A percentile compares a stretch with the other conserved stretches of the same genome.
Evolutionary conservation across 2,113 vertebrate species (phyloP).

Genomic region (Corvus cornix): DNA sequence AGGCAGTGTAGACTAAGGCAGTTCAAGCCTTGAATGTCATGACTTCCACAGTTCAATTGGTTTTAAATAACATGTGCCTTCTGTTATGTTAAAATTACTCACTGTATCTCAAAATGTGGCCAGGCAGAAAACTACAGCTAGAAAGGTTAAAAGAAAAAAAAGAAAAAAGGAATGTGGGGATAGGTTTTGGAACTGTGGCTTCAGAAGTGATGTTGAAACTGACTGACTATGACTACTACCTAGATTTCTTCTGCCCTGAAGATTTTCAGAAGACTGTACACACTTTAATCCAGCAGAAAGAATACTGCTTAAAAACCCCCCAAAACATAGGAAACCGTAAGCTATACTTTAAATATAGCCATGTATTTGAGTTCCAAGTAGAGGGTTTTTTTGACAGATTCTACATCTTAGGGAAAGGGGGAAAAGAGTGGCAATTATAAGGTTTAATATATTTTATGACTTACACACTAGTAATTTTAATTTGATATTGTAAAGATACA

Average conservation of each 20-base stretch:
- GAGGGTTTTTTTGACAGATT: neutral
- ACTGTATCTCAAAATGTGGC: neutral
- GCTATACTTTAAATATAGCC: neutral
- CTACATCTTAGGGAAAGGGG: neutral
- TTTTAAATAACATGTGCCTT: neutral
- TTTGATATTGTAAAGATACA: neutral
- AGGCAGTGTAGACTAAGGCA: neutral
- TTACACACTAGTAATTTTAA: neutral
- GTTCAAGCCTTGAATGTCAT: neutral
- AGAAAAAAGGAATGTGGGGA: neutral
- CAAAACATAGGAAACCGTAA: neutral
- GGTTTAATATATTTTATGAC: neutral
- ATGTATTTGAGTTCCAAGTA: neutral
- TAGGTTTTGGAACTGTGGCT: neutral
- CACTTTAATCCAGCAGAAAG: neutral
- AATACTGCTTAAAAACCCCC: fast-evolving
- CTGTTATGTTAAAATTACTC: neutral
- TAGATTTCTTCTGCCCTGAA: neutral
- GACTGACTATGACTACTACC: neutral
- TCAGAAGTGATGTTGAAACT: neutral
- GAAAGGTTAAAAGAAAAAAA: neutral
- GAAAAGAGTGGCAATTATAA: neutral
- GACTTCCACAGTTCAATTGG: neutral
- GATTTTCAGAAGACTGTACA: neutral
- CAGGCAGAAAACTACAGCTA: neutral